A percentile compares a stretch with the other conserved stretches of the same genome.
Evolutionary conservation across 2,113 vertebrate genomes (phyloP).

Genomic region (Gulo gulo): DNA sequence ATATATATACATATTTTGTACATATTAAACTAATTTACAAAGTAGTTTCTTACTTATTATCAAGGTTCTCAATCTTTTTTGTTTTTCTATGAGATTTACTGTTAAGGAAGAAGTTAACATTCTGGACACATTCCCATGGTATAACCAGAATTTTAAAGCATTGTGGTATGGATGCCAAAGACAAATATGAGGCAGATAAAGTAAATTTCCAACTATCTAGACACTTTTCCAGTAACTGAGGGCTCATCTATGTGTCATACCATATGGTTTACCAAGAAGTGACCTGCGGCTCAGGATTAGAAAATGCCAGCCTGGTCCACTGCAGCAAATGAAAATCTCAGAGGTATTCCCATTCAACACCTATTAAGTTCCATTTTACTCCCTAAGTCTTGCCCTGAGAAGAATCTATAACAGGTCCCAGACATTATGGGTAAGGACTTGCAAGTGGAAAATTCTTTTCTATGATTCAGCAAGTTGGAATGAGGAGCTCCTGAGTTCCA

Average conservation of each 20-base stretch:
- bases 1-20: no score
- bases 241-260: background rate
- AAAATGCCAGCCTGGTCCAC: background rate
- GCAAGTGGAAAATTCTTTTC: background rate
- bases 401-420: background rate
- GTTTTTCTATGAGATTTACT: background rate
- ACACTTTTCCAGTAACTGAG: background rate
- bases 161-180: background rate
- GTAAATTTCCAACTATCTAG: background rate
- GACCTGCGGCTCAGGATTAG: background rate
- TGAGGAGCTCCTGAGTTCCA: background rate
- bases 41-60: constrained; percentile 1
- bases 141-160: background rate
- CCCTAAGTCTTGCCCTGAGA: background rate
- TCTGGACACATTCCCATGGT: background rate
- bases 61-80: background rate
- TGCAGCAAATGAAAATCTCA: background rate
- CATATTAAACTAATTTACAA: background rate
- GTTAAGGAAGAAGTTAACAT: background rate
- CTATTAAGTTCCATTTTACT: background rate
- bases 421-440: background rate
- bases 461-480: accelerated
- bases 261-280: background rate
- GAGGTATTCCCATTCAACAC: background rate
- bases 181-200: background rate